Conservation (phyloP, 2,113 vertebrate genomes). For the Etheostoma spectabile region DNA sequence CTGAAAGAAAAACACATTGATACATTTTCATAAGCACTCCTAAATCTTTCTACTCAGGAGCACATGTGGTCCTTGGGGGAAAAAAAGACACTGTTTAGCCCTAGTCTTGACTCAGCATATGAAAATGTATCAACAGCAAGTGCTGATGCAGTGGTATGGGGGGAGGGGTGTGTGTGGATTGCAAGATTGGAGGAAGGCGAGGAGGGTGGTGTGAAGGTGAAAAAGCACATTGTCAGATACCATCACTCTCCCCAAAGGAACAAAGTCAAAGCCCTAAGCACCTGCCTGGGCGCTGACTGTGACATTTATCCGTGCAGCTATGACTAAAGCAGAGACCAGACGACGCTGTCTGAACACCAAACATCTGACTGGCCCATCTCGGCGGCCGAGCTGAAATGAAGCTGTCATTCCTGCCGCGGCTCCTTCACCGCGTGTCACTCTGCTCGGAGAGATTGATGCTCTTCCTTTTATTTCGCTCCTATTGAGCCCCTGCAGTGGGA, state of each 20-base stretch:
- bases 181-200: not conserved
- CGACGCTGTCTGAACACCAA: constrained; percentile 67
- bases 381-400: constrained; percentile 62
- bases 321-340: constrained; percentile 62
- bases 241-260: constrained; percentile 68
- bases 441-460: constrained; percentile 63
- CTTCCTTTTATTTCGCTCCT: constrained; percentile 30
- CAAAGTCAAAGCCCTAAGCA: constrained; percentile 60
- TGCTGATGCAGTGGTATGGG: constrained; percentile 35
- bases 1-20: too few species aligned
- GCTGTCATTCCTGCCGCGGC: constrained; percentile 67
- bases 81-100: too few species aligned
- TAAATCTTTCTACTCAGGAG: too few species aligned
- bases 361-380: constrained; percentile 62
- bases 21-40: too few species aligned
- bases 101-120: constrained; percentile 7
- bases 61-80: too few species aligned
- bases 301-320: constrained; percentile 66
- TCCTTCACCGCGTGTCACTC: constrained; percentile 63
- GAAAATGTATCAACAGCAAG: constrained; percentile 11
- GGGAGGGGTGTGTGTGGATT: not conserved
- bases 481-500: constrained; percentile 51
- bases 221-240: constrained; percentile 79
- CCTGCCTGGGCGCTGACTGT: constrained; percentile 58
- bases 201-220: constrained; percentile 39